Evolutionary conservation across 2,797 vertebrate species (phyloP), one percentile per base, ranked within the genome.

Genomic region (Monodelphis domestica): DNA sequence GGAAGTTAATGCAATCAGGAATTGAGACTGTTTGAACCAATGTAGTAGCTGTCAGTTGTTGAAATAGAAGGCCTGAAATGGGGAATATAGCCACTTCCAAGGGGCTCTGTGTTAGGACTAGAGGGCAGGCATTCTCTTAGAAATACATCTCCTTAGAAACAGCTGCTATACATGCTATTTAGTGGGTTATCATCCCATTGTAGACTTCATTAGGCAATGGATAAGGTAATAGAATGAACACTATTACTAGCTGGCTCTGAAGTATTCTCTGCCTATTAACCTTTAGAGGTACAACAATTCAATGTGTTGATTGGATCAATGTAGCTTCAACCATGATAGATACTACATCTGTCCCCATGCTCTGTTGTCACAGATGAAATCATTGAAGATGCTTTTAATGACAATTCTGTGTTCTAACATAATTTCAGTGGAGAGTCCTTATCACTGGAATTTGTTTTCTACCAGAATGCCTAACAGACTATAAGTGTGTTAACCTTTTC

Each of bases 401-500:
- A 38, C 54, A 56, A 89, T 56, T 56, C 54, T 55, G 30, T 38
- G 53, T 90, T 90, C 89, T 56, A 56, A 56, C 53, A 54, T 90
- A 54, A 56, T 90, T 90, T 55, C 50, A 45, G n/a, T 56, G 89
- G 38, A 90, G 54, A 50, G 89, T 90, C 89, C 89, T 90, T 38
- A 90, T 90, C n/a, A 26, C n/a, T 56, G 38, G 38, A 90, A 90
- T 90, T 56, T 90, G 53, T 90, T 56, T 90, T 90, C 54, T 53
- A n/a, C 38, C n/a, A 90, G 26, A 55, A 56, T 90, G 54, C 89
- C 50, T 38, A 38, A 56, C 87, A 88, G 51, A 88, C 87, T 53
- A 51, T 54, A 15, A 90, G 89, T 28, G 26, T 56, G 21, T 50
- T 90, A 54, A 56, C 54, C 89, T 90, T 90, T 90, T 56, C 53